Evolutionary conservation across 2,888 invertebrate species (phyloP).

Genomic region (Tinea trinotella): DNA sequence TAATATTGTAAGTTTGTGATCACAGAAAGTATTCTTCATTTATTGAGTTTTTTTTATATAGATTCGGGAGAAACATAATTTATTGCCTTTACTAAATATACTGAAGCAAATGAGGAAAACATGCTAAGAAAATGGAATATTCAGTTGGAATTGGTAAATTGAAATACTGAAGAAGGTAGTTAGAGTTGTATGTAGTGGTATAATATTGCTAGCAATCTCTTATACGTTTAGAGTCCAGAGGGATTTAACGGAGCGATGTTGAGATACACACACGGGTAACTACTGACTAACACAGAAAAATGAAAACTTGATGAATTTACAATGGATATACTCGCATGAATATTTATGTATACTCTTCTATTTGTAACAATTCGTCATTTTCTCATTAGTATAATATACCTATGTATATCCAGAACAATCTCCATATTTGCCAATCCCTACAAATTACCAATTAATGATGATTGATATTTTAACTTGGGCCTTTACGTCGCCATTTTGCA

Average conservation of each 20-base stretch:
- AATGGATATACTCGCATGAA: background rate
- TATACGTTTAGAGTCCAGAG: slow-evolving; percentile 11
- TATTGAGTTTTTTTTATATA: background rate
- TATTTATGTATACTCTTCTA: background rate
- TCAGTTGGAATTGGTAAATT: background rate
- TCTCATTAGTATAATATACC: no score
- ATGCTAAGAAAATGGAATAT: background rate
- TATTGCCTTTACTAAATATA: background rate
- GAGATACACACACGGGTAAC: slow-evolving; percentile 12
- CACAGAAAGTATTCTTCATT: background rate
- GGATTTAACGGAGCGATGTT: background rate
- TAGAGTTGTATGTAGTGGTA: background rate
- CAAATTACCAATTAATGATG: no score
- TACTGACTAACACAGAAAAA: background rate
- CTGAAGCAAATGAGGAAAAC: background rate
- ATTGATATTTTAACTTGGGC: no score
- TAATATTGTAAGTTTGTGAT: background rate
- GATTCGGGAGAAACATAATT: background rate
- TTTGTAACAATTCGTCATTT: no score
- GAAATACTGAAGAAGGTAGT: background rate
- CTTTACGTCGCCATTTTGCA: no score
- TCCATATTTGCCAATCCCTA: no score
- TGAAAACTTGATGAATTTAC: slow-evolving; percentile 15
- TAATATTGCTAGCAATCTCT: slow-evolving; percentile 7
- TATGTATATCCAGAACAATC: no score